A percentile compares a stretch with the other conserved stretches of the same genome.
These are phyloP conservation scores for Danionella cerebrum DNA, from an alignment of 2,113 vertebrate genomes.

Conservation along the genomic window DNA sequence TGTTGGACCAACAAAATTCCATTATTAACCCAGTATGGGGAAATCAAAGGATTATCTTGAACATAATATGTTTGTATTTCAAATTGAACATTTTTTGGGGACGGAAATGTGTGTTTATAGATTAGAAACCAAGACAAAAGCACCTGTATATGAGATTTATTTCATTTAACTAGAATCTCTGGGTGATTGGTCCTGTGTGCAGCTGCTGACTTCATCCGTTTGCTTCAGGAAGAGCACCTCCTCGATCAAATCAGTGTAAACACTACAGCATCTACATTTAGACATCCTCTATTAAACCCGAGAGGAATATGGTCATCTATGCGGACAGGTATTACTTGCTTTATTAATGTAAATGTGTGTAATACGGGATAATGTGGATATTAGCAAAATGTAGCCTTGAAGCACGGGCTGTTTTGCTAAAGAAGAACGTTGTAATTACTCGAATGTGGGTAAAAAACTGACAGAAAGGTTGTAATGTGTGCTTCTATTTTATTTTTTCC, in stretches of 20 bases:
- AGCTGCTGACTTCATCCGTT: neutral
- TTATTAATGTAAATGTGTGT: neutral
- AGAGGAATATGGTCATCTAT: neutral
- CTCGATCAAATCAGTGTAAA: neutral
- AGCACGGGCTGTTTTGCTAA: no score
- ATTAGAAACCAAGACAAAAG: no score
- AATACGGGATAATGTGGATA: neutral
- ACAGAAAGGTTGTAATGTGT: neutral
- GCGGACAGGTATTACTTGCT: neutral
- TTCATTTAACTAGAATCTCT: no score
- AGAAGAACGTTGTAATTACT: no score
- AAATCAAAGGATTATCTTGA: no score
- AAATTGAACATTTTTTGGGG: no score
- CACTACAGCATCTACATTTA: neutral
- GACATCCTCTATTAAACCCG: neutral
- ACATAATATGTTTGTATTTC: no score
- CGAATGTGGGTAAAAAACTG: neutral
- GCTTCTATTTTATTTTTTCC: neutral
- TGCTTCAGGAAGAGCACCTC: neutral
- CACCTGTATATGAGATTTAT: no score
- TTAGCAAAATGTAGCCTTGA: no score
- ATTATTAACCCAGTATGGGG: no score
- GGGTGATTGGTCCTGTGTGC: constrained; percentile 5
- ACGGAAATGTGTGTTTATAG: no score
- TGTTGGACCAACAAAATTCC: no score